phyloP scores from a whole-genome alignment of 2,113 vertebrate genomes.

The Sprattus sprattus region DNA sequence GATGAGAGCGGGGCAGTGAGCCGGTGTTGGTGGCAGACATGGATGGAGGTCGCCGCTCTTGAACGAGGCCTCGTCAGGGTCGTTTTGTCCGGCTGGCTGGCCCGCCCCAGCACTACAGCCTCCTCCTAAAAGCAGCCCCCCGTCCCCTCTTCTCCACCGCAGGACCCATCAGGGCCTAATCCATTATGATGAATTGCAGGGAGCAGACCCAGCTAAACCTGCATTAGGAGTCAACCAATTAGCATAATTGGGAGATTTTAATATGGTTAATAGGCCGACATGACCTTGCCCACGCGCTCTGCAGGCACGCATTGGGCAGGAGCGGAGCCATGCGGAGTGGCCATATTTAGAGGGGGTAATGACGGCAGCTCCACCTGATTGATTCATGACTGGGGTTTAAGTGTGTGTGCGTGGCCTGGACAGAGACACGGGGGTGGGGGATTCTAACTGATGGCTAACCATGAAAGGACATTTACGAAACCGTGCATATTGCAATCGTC shows the following conservation, averaged over 20 bases:
- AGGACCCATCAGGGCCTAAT: slow-evolving; percentile 62
- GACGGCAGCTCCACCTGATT: slow-evolving; percentile 60
- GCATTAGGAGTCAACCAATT: slow-evolving; percentile 74
- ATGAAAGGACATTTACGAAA: slow-evolving; percentile 1
- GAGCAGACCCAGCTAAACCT: slow-evolving; percentile 73
- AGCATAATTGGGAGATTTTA: slow-evolving; percentile 77
- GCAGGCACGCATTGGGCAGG: slow-evolving; percentile 60
- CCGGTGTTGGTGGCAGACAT: background rate
- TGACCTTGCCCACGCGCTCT: slow-evolving; percentile 75
- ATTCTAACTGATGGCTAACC: background rate
- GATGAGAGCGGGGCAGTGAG: background rate
- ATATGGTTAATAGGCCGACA: slow-evolving; percentile 78
- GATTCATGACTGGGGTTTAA: slow-evolving; percentile 47
- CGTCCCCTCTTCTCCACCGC: slow-evolving; percentile 53
- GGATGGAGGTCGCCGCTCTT: background rate
- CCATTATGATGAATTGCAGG: slow-evolving; percentile 75
- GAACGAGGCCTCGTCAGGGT: slow-evolving; percentile 24
- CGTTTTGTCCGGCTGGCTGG: slow-evolving; percentile 30
- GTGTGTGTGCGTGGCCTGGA: background rate
- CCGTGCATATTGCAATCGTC: background rate
- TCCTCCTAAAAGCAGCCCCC: slow-evolving; percentile 44
- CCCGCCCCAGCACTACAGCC: background rate
- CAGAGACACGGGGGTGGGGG: background rate
- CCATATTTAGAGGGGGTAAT: slow-evolving; percentile 69
- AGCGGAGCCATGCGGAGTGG: slow-evolving; percentile 62